phyloP scores from a whole-genome alignment of 2,113 vertebrate species.

The Eptesicus fuscus region DNA sequence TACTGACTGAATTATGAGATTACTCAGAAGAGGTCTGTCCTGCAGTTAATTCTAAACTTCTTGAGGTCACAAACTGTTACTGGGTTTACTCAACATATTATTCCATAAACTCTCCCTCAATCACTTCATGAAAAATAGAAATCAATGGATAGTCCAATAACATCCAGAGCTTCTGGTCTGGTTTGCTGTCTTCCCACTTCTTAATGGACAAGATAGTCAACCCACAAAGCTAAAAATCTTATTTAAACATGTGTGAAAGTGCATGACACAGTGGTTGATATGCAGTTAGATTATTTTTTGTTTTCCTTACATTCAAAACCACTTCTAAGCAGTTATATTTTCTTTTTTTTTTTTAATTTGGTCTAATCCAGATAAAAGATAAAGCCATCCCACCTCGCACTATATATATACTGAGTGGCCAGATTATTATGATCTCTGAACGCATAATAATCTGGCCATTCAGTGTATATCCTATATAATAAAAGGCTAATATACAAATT shows the following conservation, averaged over 20 bases:
- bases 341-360: background rate
- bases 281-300: background rate
- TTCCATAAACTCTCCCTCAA: background rate
- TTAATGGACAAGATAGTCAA: background rate
- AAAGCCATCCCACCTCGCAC: background rate
- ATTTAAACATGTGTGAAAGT: background rate
- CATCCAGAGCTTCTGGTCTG: background rate
- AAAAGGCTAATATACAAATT: too few relatives aligned
- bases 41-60: background rate
- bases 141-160: background rate
- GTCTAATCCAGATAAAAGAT: background rate
- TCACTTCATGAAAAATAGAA: background rate
- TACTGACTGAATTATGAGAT: background rate
- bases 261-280: background rate
- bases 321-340: background rate
- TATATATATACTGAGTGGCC: too few relatives aligned
- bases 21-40: background rate
- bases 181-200: background rate
- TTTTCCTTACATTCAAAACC: background rate
- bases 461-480: too few relatives aligned
- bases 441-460: too few relatives aligned
- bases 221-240: background rate
- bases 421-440: too few relatives aligned
- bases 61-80: background rate
- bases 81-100: background rate